A percentile compares a stretch with the other conserved stretches of the same genome.
These are phyloP conservation scores for Autographa gamma DNA, from an alignment of 2,888 invertebrate genomes.

Conservation along the genomic window DNA sequence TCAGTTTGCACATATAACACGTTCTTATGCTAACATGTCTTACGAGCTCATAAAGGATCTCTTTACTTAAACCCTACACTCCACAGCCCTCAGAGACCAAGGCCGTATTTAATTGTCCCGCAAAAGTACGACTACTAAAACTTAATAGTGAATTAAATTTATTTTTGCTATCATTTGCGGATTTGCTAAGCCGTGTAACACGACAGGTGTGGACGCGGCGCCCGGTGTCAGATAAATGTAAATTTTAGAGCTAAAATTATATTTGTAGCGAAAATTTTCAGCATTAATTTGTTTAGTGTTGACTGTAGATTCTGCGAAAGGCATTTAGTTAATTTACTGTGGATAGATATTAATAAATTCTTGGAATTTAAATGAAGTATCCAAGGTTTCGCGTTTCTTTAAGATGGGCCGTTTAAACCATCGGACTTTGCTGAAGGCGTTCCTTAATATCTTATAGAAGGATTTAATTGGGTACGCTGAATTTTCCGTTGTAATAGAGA, in stretches of 20 bases:
- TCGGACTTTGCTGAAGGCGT: neutral
- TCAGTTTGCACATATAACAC: slow-evolving; percentile 51
- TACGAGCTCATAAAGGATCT: slow-evolving; percentile 54
- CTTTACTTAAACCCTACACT: slow-evolving; percentile 46
- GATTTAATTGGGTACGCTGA: slow-evolving; percentile 4
- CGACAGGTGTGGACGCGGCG: slow-evolving; percentile 19
- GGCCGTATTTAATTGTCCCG: slow-evolving; percentile 63
- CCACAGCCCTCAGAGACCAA: slow-evolving; percentile 55
- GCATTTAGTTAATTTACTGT: neutral
- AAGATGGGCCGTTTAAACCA: neutral
- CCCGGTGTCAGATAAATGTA: neutral
- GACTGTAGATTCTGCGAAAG: slow-evolving; percentile 4
- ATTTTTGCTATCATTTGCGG: slow-evolving; percentile 61
- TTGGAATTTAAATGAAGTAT: neutral
- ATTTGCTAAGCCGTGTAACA: slow-evolving; percentile 41
- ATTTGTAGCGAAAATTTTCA: neutral
- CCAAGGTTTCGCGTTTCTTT: slow-evolving; percentile 2
- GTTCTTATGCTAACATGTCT: slow-evolving; percentile 56
- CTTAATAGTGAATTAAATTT: slow-evolving; percentile 68
- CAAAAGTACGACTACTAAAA: slow-evolving; percentile 63
- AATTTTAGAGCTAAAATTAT: neutral
- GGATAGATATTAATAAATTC: neutral
- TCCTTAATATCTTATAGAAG: neutral
- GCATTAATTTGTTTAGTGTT: slow-evolving; percentile 4
- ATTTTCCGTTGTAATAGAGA: neutral